Percentiles rank a stretch among this genome's conserved stretches.
phyloP scores from a whole-genome alignment of 1,140 invertebrate species.

The Pararge aegeria region DNA sequence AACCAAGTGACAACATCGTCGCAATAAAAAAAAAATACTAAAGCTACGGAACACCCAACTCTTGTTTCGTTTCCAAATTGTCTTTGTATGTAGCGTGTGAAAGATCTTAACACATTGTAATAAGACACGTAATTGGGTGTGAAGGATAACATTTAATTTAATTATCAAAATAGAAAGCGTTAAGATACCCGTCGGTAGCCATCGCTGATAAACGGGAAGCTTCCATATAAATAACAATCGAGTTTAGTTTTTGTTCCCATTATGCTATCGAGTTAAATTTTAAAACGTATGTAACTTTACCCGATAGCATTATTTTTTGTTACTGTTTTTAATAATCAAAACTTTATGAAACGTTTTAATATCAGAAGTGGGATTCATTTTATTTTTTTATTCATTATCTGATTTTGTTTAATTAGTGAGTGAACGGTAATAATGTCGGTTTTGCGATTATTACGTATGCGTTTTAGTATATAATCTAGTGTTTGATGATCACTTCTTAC shows the following conservation, averaged over 20 bases:
- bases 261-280: neutral
- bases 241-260: neutral
- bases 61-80: neutral
- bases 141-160: constrained; percentile 27
- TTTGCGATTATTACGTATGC: too few relatives aligned
- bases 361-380: too few relatives aligned
- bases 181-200: neutral
- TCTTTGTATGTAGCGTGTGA: constrained; percentile 24
- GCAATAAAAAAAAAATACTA: neutral
- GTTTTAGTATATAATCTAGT: too few relatives aligned
- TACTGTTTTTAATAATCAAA: too few relatives aligned
- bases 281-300: neutral
- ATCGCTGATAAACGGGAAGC: neutral
- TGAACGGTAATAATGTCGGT: too few relatives aligned
- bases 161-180: constrained; percentile 16
- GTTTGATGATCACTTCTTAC: too few relatives aligned
- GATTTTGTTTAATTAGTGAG: too few relatives aligned
- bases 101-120: constrained; percentile 25
- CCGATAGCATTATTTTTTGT: too few relatives aligned
- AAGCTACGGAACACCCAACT: neutral
- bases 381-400: too few relatives aligned
- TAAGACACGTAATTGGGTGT: constrained; percentile 26
- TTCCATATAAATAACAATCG: neutral
- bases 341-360: too few relatives aligned
- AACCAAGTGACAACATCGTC: too few relatives aligned